Conservation (phyloP, 2,888 invertebrate genomes). For the Eustalomyia histrio region DNA sequence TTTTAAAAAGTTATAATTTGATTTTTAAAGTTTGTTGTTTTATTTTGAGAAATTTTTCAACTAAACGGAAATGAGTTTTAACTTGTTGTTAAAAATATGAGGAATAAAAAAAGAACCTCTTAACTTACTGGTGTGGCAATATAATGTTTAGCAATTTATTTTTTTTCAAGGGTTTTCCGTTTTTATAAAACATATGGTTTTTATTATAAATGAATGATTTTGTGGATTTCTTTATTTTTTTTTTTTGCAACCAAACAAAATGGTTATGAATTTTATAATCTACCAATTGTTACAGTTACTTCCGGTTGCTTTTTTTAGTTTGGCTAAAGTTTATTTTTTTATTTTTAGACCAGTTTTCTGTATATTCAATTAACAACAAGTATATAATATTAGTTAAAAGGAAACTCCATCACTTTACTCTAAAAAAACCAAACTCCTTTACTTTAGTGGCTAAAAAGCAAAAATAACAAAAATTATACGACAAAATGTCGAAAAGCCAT, state of each 20-base stretch:
- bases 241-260: neutral
- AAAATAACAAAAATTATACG: slow-evolving; percentile 8
- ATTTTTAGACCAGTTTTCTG: slow-evolving; percentile 16
- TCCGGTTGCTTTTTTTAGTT: slow-evolving; percentile 49
- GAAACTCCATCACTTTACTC: slow-evolving; percentile 38
- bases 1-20: slow-evolving; percentile 64
- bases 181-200: slow-evolving; percentile 1
- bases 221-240: neutral
- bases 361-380: slow-evolving; percentile 57
- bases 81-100: slow-evolving; percentile 29
- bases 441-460: neutral
- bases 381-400: slow-evolving; percentile 4
- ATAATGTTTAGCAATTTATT: slow-evolving; percentile 26
- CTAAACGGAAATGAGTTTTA: slow-evolving; percentile 62
- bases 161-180: neutral
- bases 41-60: neutral
- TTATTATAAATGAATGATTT: slow-evolving; percentile 35
- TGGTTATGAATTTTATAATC: slow-evolving; percentile 20
- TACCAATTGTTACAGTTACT: slow-evolving; percentile 62
- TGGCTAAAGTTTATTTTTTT: neutral
- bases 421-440: slow-evolving; percentile 1
- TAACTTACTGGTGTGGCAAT: slow-evolving; percentile 47
- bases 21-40: slow-evolving; percentile 43
- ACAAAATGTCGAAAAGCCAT: slow-evolving; percentile 62
- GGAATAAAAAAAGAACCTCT: slow-evolving; percentile 3